These are phyloP conservation scores for Odontothrips loti DNA, from an alignment of 2,888 invertebrate genomes.

Conservation along the genomic window DNA sequence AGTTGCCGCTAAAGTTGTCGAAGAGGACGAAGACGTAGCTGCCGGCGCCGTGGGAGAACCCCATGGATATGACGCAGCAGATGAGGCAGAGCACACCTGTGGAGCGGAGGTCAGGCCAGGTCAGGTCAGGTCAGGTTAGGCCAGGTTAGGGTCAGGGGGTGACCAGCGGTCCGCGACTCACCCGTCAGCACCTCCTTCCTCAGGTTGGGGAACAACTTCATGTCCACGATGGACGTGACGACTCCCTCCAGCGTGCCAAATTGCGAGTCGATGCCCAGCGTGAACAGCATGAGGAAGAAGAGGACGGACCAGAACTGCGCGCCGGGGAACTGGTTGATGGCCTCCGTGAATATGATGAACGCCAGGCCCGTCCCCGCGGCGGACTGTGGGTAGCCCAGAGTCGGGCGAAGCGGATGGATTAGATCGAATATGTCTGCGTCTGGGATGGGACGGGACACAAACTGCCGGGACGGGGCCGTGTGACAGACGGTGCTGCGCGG, in stretches of 20 bases:
- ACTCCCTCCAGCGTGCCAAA: constrained; percentile 95
- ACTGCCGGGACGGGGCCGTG: too few species aligned
- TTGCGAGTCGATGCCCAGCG: constrained; percentile 93
- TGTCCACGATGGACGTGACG: constrained; percentile 90
- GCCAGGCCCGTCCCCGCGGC: constrained; percentile 94
- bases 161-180: constrained; percentile 27
- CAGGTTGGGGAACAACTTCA: constrained; percentile 88
- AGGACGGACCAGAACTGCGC: constrained; percentile 94
- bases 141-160: too few species aligned
- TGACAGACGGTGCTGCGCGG: too few species aligned
- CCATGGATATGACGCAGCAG: constrained; percentile 82
- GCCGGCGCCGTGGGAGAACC: constrained; percentile 87
- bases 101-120: background rate
- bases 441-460: too few species aligned
- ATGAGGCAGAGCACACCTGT: constrained; percentile 64
- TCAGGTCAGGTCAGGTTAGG: too few species aligned
- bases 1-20: constrained; percentile 91
- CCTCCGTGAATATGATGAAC: constrained; percentile 96
- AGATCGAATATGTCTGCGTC: too few species aligned
- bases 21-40: constrained; percentile 91
- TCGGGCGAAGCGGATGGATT: too few species aligned
- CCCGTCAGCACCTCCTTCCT: constrained; percentile 69
- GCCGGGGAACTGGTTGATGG: constrained; percentile 95
- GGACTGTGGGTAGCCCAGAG: constrained; percentile 62
- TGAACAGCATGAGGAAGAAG: constrained; percentile 95